These are phyloP conservation scores for Passer montanus DNA, from an alignment of 2,113 vertebrate genomes.

Conservation along the genomic window DNA sequence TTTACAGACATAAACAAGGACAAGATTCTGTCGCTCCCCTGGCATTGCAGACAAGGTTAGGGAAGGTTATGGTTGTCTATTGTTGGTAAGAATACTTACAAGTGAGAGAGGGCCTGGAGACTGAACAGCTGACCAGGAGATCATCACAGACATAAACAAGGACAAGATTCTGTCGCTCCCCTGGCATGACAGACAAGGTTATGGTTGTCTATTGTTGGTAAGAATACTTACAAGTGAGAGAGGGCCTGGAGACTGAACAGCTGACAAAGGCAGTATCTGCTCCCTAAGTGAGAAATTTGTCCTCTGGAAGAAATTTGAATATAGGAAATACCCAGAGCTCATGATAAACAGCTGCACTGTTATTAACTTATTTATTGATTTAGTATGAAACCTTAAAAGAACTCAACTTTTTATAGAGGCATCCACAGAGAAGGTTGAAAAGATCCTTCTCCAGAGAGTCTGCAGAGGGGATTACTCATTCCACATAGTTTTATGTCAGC, in stretches of 20 bases:
- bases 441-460: not conserved
- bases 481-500: not conserved
- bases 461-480: not conserved
- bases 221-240: not conserved
- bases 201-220: not conserved
- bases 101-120: not conserved
- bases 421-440: not conserved
- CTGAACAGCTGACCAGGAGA: not conserved
- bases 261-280: not conserved
- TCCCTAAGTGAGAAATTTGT: not conserved
- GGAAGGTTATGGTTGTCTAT: not conserved
- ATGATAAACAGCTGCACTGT: not conserved
- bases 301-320: not conserved
- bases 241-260: not conserved
- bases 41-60: not conserved
- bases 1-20: not conserved
- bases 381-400: not conserved
- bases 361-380: not conserved
- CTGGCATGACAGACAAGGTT: not conserved
- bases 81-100: not conserved
- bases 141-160: too few species aligned
- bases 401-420: not conserved
- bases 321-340: not conserved
- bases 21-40: fast-evolving
- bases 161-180: fast-evolving